Evolutionary conservation across 2,113 vertebrate species (phyloP).

Genomic region (Hippocampus comes): DNA sequence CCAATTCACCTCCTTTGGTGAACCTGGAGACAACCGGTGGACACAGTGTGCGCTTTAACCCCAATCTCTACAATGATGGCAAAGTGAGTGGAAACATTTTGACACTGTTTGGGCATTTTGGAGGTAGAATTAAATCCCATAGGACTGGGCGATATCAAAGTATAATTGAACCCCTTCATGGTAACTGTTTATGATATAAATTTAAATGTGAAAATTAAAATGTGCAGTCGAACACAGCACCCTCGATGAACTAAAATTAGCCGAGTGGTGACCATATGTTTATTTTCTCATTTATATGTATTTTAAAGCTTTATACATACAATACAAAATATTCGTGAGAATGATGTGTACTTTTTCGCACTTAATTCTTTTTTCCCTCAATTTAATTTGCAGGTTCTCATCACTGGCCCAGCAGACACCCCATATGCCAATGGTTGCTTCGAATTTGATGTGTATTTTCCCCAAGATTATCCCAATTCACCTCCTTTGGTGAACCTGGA

Average conservation of each 20-base stretch:
- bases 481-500: constrained; percentile 97
- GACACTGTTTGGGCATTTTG: neutral
- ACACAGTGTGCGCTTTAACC: constrained; percentile 97
- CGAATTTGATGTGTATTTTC: constrained; percentile 98
- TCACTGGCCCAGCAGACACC: constrained; percentile 95
- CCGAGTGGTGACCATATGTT: too few relatives aligned
- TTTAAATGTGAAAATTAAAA: too few relatives aligned
- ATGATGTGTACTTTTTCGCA: too few relatives aligned
- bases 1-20: constrained; percentile 95
- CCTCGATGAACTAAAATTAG: too few relatives aligned
- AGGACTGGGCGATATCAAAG: neutral
- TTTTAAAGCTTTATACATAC: too few relatives aligned
- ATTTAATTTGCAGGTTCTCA: constrained; percentile 80
- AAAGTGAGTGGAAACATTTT: constrained; percentile 75
- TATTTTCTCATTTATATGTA: too few relatives aligned
- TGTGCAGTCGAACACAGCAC: too few relatives aligned
- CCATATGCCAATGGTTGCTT: constrained; percentile 98
- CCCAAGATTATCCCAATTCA: constrained; percentile 98
- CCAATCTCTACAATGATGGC: constrained; percentile 98
- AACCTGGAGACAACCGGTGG: constrained; percentile 98
- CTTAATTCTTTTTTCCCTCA: neutral
- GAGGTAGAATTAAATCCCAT: neutral
- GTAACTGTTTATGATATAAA: too few relatives aligned
- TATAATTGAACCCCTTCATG: too few relatives aligned
- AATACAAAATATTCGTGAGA: neutral